A percentile compares a stretch with the other conserved stretches of the same genome.
Evolutionary conservation across 2,113 vertebrate species (phyloP).

Genomic region (Cyprinodon tularosa): DNA sequence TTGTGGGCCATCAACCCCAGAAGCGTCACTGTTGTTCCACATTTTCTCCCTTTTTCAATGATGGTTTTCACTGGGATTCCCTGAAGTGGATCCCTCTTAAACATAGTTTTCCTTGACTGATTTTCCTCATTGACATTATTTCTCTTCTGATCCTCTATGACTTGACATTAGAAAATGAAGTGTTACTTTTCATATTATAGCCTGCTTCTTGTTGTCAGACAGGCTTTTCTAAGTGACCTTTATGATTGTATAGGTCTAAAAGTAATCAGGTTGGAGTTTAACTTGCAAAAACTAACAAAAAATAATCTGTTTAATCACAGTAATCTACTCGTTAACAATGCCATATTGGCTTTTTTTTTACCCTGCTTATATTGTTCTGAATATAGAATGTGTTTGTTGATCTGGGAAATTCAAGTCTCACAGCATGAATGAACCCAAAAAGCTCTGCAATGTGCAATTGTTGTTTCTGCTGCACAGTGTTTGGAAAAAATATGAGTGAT

Average conservation of each 20-base stretch:
- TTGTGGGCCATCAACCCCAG: too few species aligned
- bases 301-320: not conserved
- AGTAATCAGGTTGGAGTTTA: not conserved
- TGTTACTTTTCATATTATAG: not conserved
- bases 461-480: not conserved
- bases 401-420: not conserved
- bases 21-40: too few species aligned
- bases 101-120: too few species aligned
- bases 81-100: too few species aligned
- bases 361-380: not conserved
- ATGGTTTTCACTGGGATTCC: too few species aligned
- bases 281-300: not conserved
- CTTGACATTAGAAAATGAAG: not conserved
- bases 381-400: not conserved
- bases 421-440: not conserved
- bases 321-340: too few species aligned
- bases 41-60: too few species aligned
- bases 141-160: not conserved
- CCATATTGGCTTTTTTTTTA: not conserved
- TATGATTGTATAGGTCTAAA: too few species aligned
- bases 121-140: too few species aligned
- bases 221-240: not conserved
- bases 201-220: not conserved
- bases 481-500: not conserved
- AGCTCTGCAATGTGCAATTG: not conserved